Evolutionary conservation across 2,797 vertebrate species (phyloP).

Genomic region (Sciurus vulgaris): DNA sequence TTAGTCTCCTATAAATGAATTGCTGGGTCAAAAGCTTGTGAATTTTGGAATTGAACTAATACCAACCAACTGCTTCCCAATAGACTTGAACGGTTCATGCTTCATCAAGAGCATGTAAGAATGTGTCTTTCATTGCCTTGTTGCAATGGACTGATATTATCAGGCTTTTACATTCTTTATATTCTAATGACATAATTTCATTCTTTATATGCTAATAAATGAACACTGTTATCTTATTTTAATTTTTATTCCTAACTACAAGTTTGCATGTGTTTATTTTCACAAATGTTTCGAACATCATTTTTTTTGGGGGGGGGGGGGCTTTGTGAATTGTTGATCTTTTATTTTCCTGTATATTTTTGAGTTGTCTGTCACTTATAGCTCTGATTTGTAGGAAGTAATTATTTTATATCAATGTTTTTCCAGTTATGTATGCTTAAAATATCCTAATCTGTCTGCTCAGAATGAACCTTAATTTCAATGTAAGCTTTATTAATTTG

Average conservation of each 20-base stretch:
- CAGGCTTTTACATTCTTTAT: not conserved
- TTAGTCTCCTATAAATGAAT: not conserved
- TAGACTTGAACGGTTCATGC: not conserved
- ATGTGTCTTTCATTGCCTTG: not conserved
- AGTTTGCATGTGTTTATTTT: conserved; percentile 1
- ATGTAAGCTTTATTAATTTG: conserved; percentile 42
- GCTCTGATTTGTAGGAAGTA: not conserved
- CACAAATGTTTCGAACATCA: not conserved
- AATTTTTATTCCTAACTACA: conserved; percentile 27
- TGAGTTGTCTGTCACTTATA: conserved; percentile 23
- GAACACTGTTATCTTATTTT: not conserved
- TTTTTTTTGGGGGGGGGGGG: not conserved
- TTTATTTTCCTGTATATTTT: not conserved
- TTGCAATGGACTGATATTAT: not conserved
- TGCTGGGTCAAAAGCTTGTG: not conserved
- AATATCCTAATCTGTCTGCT: not conserved
- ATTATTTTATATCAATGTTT: conserved; percentile 4
- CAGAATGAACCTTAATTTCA: conserved; percentile 35
- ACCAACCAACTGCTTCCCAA: not conserved
- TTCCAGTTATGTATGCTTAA: not conserved
- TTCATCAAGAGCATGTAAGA: not conserved
- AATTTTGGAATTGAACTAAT: not conserved
- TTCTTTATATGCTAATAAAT: not conserved
- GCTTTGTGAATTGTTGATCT: not conserved
- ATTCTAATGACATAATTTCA: too few species aligned